Evolutionary conservation across 2,113 vertebrate species (phyloP), one percentile per base, ranked within the genome.

Genomic region (Todiramphus chloris): DNA sequence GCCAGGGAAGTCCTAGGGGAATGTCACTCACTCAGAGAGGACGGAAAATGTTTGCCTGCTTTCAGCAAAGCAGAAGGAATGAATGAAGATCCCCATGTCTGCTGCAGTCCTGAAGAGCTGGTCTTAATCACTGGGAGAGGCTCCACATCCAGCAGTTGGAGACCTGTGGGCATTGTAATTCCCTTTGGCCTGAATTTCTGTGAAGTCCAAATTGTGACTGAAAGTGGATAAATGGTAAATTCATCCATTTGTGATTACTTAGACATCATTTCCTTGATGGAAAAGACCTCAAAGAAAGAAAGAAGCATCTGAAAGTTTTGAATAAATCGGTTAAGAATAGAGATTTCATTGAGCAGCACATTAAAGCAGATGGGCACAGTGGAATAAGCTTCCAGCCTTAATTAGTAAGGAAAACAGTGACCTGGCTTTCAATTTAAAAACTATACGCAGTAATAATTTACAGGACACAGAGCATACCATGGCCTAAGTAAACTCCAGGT

Each of bases 331-430:
- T 87, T 79, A 79, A 87, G 73, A 68, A 78, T 5, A 69, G 33
- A 72, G 37, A 43, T 68, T 84, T 94, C 84, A 83, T 28, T 46
- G 11, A 91, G 66, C 11, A 91, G 62, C 37, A 81, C 39, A 73
- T 90, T 90, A 90, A 92, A 87, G 80, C 48, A 64, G 69, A 80
- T 37, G n/a, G n/a, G 33, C 64, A 84, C 37, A 89, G 64, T 3
- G 4, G 73, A 96, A 76, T 69, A 90, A 89, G 31, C 39, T 84
- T 87, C 30, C n/a, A 82, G 19, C 10, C 53, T 68, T 92, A 92
- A 96, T 89, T 87, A 84, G 13, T 21, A 89, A 69, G 62, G n/a
- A 82, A 94, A 96, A 89, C 69, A 89, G 89, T 94, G 95, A 95
- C 94, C 66, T 89, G 75, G 75, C 55, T 95, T 89, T 90, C 81